These are phyloP conservation scores for Callosobruchus maculatus DNA, from an alignment of 2,888 invertebrate species.

Conservation along the genomic window DNA sequence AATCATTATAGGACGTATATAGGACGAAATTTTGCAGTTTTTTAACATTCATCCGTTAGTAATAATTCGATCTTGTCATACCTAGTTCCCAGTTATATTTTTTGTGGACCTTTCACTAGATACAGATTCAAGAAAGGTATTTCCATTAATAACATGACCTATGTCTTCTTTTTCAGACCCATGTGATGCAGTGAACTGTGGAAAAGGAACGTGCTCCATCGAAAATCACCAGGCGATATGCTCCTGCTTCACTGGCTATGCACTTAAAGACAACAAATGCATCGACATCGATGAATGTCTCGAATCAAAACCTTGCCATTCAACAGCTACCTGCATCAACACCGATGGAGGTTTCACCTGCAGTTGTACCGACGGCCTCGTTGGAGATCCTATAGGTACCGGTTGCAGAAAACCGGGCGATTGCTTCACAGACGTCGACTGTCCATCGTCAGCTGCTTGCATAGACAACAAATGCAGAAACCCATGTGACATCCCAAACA, in stretches of 20 bases:
- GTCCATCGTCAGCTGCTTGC: slow-evolving; percentile 74
- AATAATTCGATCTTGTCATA: too few relatives aligned
- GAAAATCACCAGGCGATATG: slow-evolving; percentile 70
- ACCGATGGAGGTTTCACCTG: slow-evolving; percentile 75
- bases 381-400: slow-evolving; percentile 69
- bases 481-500: slow-evolving; percentile 64
- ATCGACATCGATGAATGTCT: slow-evolving; percentile 79
- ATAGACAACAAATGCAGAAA: slow-evolving; percentile 71
- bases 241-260: slow-evolving; percentile 71
- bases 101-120: too few relatives aligned
- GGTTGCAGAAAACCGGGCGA: slow-evolving; percentile 82
- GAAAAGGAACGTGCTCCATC: slow-evolving; percentile 75
- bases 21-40: too few relatives aligned
- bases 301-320: slow-evolving; percentile 69
- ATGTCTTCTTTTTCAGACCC: slow-evolving; percentile 59
- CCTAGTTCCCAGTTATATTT: too few relatives aligned
- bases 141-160: not conserved
- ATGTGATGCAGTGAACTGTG: slow-evolving; percentile 74
- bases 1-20: too few relatives aligned
- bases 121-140: too few relatives aligned
- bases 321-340: slow-evolving; percentile 73
- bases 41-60: too few relatives aligned
- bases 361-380: slow-evolving; percentile 71
- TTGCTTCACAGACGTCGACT: slow-evolving; percentile 75
- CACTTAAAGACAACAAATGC: slow-evolving; percentile 64